A percentile compares a stretch with the other conserved stretches of the same genome.
Conservation (phyloP, 2,888 invertebrate genomes). For the Synanthedon myopaeformis region DNA sequence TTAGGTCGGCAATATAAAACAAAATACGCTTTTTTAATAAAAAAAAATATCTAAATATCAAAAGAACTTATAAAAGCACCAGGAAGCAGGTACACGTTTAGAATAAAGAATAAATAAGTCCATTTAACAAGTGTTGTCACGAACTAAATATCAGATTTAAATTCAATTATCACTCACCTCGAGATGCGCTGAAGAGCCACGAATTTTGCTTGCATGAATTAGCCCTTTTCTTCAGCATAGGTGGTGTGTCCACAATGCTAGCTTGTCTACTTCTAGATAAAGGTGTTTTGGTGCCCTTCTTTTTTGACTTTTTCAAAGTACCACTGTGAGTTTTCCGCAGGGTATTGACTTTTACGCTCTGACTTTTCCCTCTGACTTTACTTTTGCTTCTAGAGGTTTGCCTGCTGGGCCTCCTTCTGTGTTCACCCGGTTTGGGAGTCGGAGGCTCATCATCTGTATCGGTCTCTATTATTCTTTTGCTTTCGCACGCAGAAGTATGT, state of each 20-base stretch:
- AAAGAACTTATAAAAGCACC: neutral
- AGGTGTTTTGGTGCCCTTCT: constrained; percentile 48
- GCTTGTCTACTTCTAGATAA: constrained; percentile 50
- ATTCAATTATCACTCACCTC: constrained; percentile 31
- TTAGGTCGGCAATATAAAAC: too few relatives aligned
- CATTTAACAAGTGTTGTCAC: neutral
- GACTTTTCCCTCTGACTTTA: constrained; percentile 58
- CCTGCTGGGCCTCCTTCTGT: constrained; percentile 51
- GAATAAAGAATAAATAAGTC: neutral
- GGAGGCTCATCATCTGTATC: constrained; percentile 45
- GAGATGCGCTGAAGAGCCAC: constrained; percentile 53
- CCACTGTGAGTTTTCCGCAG: constrained; percentile 59
- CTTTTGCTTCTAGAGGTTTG: constrained; percentile 63
- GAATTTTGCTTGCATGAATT: constrained; percentile 48
- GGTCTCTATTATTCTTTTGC: constrained; percentile 36
- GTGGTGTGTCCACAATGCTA: constrained; percentile 51
- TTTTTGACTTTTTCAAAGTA: constrained; percentile 55
- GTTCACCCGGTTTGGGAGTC: constrained; percentile 44
- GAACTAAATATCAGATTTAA: too few relatives aligned
- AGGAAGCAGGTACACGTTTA: neutral
- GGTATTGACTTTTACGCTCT: constrained; percentile 55
- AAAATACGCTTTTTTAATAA: too few relatives aligned
- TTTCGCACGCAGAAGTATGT: constrained; percentile 30
- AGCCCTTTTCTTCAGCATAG: constrained; percentile 46
- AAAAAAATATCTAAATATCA: too few relatives aligned